These are phyloP conservation scores for Scaptomyza hsui DNA, from an alignment of 1,140 invertebrate species.

Conservation along the genomic window DNA sequence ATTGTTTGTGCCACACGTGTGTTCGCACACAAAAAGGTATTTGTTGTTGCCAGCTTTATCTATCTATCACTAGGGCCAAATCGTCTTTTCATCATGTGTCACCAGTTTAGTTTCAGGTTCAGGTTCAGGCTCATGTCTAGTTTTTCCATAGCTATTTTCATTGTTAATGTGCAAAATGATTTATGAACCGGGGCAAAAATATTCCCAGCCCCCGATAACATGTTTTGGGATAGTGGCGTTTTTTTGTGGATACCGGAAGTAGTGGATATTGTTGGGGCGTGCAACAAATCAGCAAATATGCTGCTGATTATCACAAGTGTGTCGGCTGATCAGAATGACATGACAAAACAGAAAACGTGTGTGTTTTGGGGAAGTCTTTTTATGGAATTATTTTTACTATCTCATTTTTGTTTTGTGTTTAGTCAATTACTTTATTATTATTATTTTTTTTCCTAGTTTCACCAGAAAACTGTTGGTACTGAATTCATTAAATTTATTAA, in stretches of 20 bases:
- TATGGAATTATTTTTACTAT: no score
- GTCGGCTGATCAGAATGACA: background rate
- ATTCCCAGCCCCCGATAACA: background rate
- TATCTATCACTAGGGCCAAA: slow-evolving; percentile 20
- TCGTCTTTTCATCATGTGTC: slow-evolving; percentile 14
- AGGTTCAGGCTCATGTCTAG: slow-evolving; percentile 1
- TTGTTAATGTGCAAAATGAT: slow-evolving; percentile 24
- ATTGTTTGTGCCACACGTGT: slow-evolving; percentile 68
- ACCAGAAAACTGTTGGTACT: no score
- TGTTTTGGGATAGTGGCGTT: background rate
- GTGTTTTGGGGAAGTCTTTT: no score
- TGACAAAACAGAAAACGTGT: background rate
- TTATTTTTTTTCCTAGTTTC: no score
- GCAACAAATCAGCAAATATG: background rate
- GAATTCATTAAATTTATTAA: no score
- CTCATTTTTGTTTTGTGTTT: no score
- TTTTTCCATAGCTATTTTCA: background rate
- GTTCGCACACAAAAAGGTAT: slow-evolving; percentile 42
- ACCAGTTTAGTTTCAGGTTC: background rate
- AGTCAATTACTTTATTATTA: no score
- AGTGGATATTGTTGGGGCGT: background rate
- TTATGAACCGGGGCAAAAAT: slow-evolving; percentile 4
- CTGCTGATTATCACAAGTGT: background rate
- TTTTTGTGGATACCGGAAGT: slow-evolving; percentile 11
- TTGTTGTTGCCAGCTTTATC: slow-evolving; percentile 7